Percentiles rank a stretch among this genome's conserved stretches.
Evolutionary conservation across 1,140 invertebrate genomes (phyloP).

Genomic region (Aphelenchoides avenae): DNA sequence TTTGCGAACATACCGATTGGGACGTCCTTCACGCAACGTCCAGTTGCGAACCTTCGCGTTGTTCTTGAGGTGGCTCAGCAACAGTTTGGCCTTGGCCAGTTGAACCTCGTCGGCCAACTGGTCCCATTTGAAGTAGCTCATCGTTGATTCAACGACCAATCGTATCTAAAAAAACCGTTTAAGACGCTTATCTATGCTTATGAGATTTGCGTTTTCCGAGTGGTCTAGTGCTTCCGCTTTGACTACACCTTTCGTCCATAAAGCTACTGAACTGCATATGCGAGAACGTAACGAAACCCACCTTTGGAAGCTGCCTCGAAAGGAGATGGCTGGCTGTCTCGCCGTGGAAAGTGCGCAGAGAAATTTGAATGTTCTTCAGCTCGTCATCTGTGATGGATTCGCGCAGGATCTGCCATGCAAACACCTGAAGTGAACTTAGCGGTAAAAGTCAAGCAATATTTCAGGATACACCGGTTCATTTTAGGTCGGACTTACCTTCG

Average conservation of each 20-base stretch:
- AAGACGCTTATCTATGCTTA: slow-evolving; percentile 13
- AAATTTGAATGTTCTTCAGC: slow-evolving; percentile 57
- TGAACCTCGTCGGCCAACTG: slow-evolving; percentile 41
- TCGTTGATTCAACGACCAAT: slow-evolving; percentile 56
- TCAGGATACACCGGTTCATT: slow-evolving; percentile 4
- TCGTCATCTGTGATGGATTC: slow-evolving; percentile 59
- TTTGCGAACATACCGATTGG: slow-evolving; percentile 45
- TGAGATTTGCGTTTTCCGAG: not conserved
- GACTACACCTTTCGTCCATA: not conserved
- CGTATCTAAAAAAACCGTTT: slow-evolving; percentile 45
- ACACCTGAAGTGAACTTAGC: slow-evolving; percentile 56
- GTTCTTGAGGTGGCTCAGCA: slow-evolving; percentile 56
- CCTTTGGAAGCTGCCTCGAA: slow-evolving; percentile 52
- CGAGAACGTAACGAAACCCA: slow-evolving; percentile 25
- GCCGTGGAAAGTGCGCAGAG: slow-evolving; percentile 57
- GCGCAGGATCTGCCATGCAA: slow-evolving; percentile 59
- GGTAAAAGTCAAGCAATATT: not conserved
- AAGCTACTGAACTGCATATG: not conserved
- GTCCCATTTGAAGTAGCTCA: slow-evolving; percentile 59
- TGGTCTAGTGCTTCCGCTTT: no score
- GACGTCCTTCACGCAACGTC: slow-evolving; percentile 55
- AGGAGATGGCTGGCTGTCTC: slow-evolving; percentile 54
- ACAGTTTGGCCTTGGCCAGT: slow-evolving; percentile 53
- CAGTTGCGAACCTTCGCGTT: slow-evolving; percentile 59
- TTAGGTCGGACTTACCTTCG: slow-evolving; percentile 38